phyloP scores from a whole-genome alignment of 2,797 vertebrate species.

The Alcedo quadribrachys region DNA sequence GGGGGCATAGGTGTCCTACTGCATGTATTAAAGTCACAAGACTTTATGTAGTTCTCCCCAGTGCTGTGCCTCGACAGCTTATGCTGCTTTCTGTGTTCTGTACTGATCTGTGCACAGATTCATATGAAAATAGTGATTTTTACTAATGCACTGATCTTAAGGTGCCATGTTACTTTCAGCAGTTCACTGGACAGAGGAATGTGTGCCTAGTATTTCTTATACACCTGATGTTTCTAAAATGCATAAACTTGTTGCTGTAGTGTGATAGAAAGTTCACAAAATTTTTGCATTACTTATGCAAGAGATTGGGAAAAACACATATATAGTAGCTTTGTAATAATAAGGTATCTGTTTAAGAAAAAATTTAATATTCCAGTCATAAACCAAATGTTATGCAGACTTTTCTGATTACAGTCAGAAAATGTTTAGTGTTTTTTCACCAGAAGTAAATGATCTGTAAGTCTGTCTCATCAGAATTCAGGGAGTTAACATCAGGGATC shows the following conservation, averaged over 20 bases:
- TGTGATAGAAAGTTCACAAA: background rate
- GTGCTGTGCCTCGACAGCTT: rapidly evolving
- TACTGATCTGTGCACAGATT: background rate
- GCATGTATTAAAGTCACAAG: rapidly evolving
- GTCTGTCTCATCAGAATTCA: background rate
- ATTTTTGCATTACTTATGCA: background rate
- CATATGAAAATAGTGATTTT: background rate
- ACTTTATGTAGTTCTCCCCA: background rate
- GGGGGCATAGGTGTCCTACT: constrained; percentile 63
- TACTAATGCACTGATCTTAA: background rate
- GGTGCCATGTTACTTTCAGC: background rate
- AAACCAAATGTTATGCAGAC: background rate
- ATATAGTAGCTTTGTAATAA: background rate
- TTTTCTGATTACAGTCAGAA: background rate
- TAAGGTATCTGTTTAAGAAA: background rate
- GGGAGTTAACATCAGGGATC: background rate
- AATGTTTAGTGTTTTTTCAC: background rate
- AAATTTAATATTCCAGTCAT: background rate
- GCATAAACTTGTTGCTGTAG: background rate
- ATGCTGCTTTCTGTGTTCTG: background rate
- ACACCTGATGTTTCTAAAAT: background rate
- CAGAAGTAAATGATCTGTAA: background rate
- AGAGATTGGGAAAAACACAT: background rate
- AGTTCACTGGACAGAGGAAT: background rate
- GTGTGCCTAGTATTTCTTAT: background rate